Base-by-base conservation (phyloP, 2,113 vertebrate species). In the Upupa epops region DNA sequence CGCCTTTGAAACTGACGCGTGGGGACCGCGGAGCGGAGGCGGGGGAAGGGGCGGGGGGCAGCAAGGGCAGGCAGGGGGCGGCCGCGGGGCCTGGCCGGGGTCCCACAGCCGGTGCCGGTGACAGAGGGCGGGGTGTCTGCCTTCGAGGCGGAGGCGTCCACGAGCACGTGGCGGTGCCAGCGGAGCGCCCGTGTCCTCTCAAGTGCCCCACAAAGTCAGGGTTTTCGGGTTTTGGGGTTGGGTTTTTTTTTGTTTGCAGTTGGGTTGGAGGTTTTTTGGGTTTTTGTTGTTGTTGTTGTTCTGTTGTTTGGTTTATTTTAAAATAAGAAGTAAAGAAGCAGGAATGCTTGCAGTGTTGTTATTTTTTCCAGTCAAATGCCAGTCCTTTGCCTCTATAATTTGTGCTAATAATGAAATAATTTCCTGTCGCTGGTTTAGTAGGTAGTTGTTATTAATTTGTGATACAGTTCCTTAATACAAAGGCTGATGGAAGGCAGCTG, bases 371-470 rank as follows among this genome's bases (percentile, higher is more conserved):
- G 37, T 63, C 25, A 29, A 42, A 74, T 83, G 70, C 40, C 28
- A 78, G 58, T 31, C 19, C 15, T 88, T 69, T 54, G 46, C 28
- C 14, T 61, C 70, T 46, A 31, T 6, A 13, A n/a, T 58, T 96
- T 65, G 83, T 55, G 4, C 55, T 76, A 84, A 54, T 54, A 78
- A 70, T 70, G 9, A 79, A 90, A 22, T 89, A 90, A 85, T 83
- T 85, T 48, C 36, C 59, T 28, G 48, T 55, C 66, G 19, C 78
- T 81, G 28, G 20, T 61, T 86, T 58, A 28, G 51, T 32, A 17
- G 55, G 74, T 80, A 88, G 89, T 92, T 91, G 46, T 69, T 88
- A 71, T 65, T 89, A 86, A 66, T 80, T 74, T 24, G 36, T 49
- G 83, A 86, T 91, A 68, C 64, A 26, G 18, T 77, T 82, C 40